phyloP scores from a whole-genome alignment of 64 coral and sea anemone genomes.

The Stichodactyla mertensii region DNA sequence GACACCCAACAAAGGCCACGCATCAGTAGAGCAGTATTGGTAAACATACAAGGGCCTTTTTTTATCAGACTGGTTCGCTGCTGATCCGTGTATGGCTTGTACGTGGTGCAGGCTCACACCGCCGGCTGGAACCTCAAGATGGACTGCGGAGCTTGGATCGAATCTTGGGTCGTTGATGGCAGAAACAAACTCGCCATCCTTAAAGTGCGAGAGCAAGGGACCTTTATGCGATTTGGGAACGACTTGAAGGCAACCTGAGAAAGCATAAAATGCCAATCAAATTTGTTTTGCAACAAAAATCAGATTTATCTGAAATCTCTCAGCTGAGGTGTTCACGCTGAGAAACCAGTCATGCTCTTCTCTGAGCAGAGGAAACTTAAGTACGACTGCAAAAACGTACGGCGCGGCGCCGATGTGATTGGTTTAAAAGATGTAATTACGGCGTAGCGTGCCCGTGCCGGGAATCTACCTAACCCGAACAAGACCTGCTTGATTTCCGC shows the following conservation, averaged over 20 bases:
- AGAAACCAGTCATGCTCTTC: too few species aligned
- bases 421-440: too few species aligned
- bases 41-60: constrained; percentile 23
- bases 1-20: constrained; percentile 37
- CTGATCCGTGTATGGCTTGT: constrained; percentile 32
- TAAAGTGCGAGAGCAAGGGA: constrained; percentile 36
- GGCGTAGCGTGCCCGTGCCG: too few species aligned
- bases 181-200: constrained; percentile 33
- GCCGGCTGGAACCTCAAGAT: constrained; percentile 40
- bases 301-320: too few species aligned
- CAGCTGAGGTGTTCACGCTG: too few species aligned
- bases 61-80: not conserved
- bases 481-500: too few species aligned
- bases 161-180: constrained; percentile 36
- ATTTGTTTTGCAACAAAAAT: not conserved
- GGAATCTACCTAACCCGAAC: too few species aligned
- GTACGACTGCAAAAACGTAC: not conserved
- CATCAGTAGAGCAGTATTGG: constrained; percentile 36
- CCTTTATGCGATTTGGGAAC: constrained; percentile 37
- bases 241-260: constrained; percentile 51
- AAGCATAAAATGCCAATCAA: not conserved
- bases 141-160: constrained; percentile 28
- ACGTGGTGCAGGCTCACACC: constrained; percentile 32
- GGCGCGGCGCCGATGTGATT: too few species aligned
- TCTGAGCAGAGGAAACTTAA: not conserved